phyloP scores from a whole-genome alignment of 1,140 invertebrate species.

The Eubasilissa regina region DNA sequence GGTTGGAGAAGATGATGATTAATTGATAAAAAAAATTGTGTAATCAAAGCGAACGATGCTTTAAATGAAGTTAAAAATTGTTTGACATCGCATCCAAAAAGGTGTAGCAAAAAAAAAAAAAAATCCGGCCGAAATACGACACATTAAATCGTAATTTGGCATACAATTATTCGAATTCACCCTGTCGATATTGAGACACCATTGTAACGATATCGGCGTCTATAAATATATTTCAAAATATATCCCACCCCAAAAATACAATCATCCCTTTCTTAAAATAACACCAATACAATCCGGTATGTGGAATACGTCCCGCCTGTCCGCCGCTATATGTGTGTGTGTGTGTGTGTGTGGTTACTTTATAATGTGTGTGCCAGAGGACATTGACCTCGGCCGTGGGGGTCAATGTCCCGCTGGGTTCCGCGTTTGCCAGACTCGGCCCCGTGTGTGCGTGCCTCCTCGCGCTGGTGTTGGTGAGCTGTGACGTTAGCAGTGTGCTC shows the following conservation, averaged over 20 bases:
- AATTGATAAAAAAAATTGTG: too few species aligned
- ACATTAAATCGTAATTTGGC: too few species aligned
- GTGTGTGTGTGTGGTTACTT: not conserved
- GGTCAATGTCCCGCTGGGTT: conserved; percentile 33
- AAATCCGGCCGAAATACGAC: too few species aligned
- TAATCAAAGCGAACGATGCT: too few species aligned
- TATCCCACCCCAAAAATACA: not conserved
- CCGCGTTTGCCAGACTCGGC: conserved; percentile 20
- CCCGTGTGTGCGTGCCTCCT: not conserved
- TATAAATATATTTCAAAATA: not conserved
- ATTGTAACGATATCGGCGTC: too few species aligned
- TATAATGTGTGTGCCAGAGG: not conserved
- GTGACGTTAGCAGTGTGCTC: not conserved
- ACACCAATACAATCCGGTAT: too few species aligned
- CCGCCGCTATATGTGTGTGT: not conserved
- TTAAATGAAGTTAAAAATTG: too few species aligned
- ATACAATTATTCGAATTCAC: too few species aligned
- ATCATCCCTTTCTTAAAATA: not conserved
- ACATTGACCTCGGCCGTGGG: conserved; percentile 12
- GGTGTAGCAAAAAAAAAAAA: too few species aligned
- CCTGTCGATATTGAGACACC: too few species aligned
- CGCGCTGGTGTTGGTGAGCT: not conserved
- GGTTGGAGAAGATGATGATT: too few species aligned
- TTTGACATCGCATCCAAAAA: too few species aligned
- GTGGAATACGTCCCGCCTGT: not conserved